Conservation (phyloP, 2,888 invertebrate genomes). For the Oscheius sp. region DNA sequence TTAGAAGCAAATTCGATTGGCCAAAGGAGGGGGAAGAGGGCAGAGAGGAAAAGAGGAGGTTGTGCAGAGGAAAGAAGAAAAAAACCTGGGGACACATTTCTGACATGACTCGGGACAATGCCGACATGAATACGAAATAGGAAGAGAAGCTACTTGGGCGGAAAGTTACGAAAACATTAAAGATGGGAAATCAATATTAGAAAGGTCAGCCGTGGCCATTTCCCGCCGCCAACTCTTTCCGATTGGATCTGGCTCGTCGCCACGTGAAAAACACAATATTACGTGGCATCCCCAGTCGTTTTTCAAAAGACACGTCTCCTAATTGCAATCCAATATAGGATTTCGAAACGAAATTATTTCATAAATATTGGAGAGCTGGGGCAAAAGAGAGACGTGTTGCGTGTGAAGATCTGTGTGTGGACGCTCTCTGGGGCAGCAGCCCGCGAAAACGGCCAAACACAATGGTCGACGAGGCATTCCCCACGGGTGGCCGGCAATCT, state of each 20-base stretch:
- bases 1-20: background rate
- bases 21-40: background rate
- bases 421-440: background rate
- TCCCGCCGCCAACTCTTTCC: background rate
- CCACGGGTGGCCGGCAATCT: conserved; percentile 15
- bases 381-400: background rate
- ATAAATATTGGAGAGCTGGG: background rate
- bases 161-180: background rate
- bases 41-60: background rate
- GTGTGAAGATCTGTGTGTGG: background rate
- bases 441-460: background rate
- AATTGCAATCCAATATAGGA: too few relatives aligned
- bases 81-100: background rate
- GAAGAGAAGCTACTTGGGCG: background rate
- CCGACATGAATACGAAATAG: background rate
- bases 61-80: background rate
- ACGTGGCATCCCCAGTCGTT: too few relatives aligned
- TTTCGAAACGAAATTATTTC: too few relatives aligned
- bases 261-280: background rate
- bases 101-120: too few relatives aligned
- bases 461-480: conserved; percentile 12
- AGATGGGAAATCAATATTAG: background rate
- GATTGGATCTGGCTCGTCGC: background rate
- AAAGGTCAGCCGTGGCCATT: background rate
- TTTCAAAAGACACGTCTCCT: too few relatives aligned